phyloP scores from a whole-genome alignment of 2,888 invertebrate genomes.

The Protophormia terraenovae region DNA sequence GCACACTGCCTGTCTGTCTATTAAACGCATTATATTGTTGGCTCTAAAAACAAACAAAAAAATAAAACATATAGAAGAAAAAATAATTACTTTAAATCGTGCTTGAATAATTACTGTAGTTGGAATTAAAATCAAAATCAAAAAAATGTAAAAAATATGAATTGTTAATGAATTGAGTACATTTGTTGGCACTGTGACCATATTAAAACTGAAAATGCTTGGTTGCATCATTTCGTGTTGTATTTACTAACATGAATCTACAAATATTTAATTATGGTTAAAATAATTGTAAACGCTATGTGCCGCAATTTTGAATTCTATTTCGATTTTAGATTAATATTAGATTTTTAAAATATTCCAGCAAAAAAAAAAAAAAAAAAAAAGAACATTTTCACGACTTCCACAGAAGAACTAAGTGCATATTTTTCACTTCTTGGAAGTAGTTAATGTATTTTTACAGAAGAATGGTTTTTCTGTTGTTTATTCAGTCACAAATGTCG shows the following conservation, averaged over 20 bases:
- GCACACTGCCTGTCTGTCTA: background rate
- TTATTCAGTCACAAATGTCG: too few relatives aligned
- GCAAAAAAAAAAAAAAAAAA: too few relatives aligned
- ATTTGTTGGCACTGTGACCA: slow-evolving; percentile 13
- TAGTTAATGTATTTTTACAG: too few relatives aligned
- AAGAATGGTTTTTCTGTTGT: too few relatives aligned
- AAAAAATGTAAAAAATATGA: slow-evolving; percentile 10
- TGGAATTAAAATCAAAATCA: slow-evolving; percentile 9
- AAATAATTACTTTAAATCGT: slow-evolving; percentile 44
- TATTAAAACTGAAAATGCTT: background rate
- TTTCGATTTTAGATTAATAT: too few relatives aligned
- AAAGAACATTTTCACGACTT: too few relatives aligned
- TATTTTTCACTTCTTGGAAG: too few relatives aligned
- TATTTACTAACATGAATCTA: background rate
- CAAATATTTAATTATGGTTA: background rate
- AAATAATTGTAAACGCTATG: background rate
- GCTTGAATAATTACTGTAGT: slow-evolving; percentile 18
- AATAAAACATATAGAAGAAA: slow-evolving; percentile 7
- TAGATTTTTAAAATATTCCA: too few relatives aligned
- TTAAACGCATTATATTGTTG: slow-evolving; percentile 42
- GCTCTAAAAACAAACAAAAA: too few relatives aligned
- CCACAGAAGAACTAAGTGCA: too few relatives aligned
- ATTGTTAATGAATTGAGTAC: background rate
- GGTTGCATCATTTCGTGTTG: slow-evolving; percentile 16
- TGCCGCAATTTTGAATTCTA: background rate